Percentiles rank a stretch among this genome's conserved stretches.
phyloP scores from a whole-genome alignment of 2,113 vertebrate genomes.

The Cyrtonyx montezumae region DNA sequence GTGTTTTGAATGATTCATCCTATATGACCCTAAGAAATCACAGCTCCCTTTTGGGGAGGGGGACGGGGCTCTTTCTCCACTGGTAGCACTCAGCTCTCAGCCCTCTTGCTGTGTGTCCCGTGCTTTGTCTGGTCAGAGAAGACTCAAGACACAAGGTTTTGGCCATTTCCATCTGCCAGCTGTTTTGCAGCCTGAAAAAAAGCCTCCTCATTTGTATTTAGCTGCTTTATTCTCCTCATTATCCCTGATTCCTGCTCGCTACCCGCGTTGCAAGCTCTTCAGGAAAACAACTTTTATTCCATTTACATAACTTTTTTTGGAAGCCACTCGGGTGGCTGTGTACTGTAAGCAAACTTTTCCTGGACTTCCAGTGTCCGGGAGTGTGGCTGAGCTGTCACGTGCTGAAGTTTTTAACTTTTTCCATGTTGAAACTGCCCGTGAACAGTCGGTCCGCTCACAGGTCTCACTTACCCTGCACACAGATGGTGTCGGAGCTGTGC shows the following conservation, averaged over 20 bases:
- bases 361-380: background rate
- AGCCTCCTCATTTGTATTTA: background rate
- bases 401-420: background rate
- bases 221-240: background rate
- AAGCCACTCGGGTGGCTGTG: no score
- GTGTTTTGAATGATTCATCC: background rate
- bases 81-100: background rate
- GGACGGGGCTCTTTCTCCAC: background rate
- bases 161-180: background rate
- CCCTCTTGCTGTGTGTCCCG: background rate
- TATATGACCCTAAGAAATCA: background rate
- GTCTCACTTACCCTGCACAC: accelerated
- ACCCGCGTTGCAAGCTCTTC: background rate
- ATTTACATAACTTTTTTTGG: background rate
- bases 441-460: accelerated
- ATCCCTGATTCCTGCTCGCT: background rate
- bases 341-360: background rate
- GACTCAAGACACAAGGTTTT: background rate
- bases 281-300: background rate
- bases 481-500: background rate
- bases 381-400: background rate
- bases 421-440: background rate
- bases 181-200: background rate
- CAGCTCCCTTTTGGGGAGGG: accelerated
- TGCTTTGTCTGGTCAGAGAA: background rate